Percentiles rank a stretch among this genome's conserved stretches.
Conservation (phyloP, 2,113 vertebrate species). For the Hemiprocne comata region DNA sequence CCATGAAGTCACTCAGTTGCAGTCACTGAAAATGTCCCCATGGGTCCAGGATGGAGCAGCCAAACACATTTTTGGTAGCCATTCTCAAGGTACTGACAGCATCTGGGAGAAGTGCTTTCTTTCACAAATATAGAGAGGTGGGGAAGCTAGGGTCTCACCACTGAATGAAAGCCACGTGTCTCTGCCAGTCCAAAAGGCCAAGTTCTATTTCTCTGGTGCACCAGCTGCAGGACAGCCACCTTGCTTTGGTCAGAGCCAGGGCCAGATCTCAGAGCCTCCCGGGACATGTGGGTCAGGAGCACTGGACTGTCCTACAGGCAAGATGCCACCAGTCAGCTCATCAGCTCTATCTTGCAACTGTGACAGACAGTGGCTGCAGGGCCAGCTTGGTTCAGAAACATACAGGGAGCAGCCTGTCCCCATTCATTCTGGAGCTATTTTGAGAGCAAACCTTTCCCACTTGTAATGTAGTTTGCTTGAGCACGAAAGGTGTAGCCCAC, state of each 20-base stretch:
- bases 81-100: background rate
- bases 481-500: rapidly evolving
- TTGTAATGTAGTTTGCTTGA: background rate
- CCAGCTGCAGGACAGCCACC: rapidly evolving
- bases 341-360: background rate
- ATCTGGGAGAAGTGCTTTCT: background rate
- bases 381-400: background rate
- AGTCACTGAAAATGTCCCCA: background rate
- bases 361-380: background rate
- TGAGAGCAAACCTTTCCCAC: background rate
- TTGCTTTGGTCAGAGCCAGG: background rate
- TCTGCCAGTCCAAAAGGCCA: background rate
- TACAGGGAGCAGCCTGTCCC: background rate
- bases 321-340: background rate
- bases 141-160: background rate
- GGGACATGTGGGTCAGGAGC: background rate
- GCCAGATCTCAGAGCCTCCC: background rate
- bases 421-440: background rate
- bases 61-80: background rate
- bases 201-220: background rate
- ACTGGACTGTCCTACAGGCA: rapidly evolving
- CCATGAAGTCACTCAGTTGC: background rate
- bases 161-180: background rate
- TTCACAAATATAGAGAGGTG: background rate
- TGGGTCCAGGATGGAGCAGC: background rate